Base-by-base conservation (phyloP, 2,797 vertebrate genomes). In the Malacoctenus gilli region DNA sequence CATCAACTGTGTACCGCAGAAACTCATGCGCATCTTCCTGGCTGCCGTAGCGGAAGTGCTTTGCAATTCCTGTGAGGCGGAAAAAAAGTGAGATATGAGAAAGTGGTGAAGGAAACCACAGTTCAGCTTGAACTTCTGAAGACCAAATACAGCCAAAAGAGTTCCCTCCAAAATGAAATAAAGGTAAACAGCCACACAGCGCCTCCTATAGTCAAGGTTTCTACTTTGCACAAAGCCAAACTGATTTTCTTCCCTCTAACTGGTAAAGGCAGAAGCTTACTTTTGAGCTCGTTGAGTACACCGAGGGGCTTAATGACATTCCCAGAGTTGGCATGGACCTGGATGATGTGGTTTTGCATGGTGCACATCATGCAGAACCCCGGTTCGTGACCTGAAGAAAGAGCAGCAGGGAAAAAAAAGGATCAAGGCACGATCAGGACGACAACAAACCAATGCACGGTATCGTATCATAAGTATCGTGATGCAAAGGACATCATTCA, bases 321-420 rank as follows among this genome's bases (percentile, higher is more conserved):
- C 51, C 93, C 94, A 52, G 96, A 94, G 79, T 95, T 97, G 46
- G 94, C 94, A 59, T 97, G 93, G 43, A 94, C 95, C 82, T 96
- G 95, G 75, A 92, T 95, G 68, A 97, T 90, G 73, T 99, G 97
- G 57, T 95, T 93, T 79, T 99, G 95, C 97, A 99, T 96, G 0
- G 92, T 96, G 57, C 97, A 99, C 97, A 99, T 96, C 96, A 99
- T 98, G 85, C 97, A 99, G 80, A 99, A 99, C 0, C 94, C 95
- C 56, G 95, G 91, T 38, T 94, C 94, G 0, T 94, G 92, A 92
- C 97, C 97, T 99, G 46, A 0, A 10, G 18, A 3, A 51, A 8
- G 11, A 11, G 60, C 21, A 76, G 21, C 56, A 14, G 14, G 11
- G 32, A 40, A 38, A 28, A 28, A 28, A 1, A 28, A 28, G 9